A percentile compares a stretch with the other conserved stretches of the same genome.
These are phyloP conservation scores for Chalcosyrphus nemorum DNA, from an alignment of 2,888 invertebrate species.

Conservation along the genomic window DNA sequence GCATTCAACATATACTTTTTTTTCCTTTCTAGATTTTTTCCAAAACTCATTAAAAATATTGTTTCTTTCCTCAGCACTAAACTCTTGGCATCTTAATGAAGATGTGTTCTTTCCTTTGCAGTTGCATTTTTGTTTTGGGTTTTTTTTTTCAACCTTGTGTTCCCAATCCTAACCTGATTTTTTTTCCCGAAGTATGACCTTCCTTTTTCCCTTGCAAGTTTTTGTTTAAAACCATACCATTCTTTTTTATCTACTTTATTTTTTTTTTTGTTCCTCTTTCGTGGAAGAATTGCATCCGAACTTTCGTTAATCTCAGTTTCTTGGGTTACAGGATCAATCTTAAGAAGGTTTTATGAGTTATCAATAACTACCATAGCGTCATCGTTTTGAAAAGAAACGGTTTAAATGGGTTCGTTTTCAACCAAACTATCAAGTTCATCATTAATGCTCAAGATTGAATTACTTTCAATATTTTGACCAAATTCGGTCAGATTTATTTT, in stretches of 20 bases:
- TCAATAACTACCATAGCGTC: background rate
- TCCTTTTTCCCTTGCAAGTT: slow-evolving; percentile 23
- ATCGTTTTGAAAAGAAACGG: slow-evolving; percentile 6
- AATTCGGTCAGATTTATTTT: slow-evolving; percentile 11
- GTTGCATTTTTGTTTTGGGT: slow-evolving; percentile 17
- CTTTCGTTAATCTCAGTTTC: background rate
- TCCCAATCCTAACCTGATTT: slow-evolving; percentile 19
- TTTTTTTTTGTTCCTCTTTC: slow-evolving; percentile 4
- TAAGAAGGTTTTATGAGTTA: slow-evolving; percentile 21
- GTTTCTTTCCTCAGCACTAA: slow-evolving; percentile 25
- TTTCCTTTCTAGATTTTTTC: slow-evolving; percentile 18
- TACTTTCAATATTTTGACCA: slow-evolving; percentile 17
- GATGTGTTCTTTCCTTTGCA: slow-evolving; percentile 9
- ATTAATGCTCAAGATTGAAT: slow-evolving; percentile 7
- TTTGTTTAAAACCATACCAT: slow-evolving; percentile 32
- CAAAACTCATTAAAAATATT: slow-evolving; percentile 21
- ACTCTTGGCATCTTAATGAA: slow-evolving; percentile 17
- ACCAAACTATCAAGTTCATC: slow-evolving; percentile 15
- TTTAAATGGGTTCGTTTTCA: slow-evolving; percentile 25
- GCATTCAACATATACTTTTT: slow-evolving; percentile 16
- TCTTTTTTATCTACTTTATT: slow-evolving; percentile 9
- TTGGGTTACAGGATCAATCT: slow-evolving; percentile 17
- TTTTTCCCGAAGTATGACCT: slow-evolving; percentile 17
- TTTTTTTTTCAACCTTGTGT: slow-evolving; percentile 11
- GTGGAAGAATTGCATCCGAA: slow-evolving; percentile 3